Evolutionary conservation across 2,888 invertebrate species (phyloP), one percentile per base, ranked within the genome.

Genomic region (Ypsolopha scabrella): DNA sequence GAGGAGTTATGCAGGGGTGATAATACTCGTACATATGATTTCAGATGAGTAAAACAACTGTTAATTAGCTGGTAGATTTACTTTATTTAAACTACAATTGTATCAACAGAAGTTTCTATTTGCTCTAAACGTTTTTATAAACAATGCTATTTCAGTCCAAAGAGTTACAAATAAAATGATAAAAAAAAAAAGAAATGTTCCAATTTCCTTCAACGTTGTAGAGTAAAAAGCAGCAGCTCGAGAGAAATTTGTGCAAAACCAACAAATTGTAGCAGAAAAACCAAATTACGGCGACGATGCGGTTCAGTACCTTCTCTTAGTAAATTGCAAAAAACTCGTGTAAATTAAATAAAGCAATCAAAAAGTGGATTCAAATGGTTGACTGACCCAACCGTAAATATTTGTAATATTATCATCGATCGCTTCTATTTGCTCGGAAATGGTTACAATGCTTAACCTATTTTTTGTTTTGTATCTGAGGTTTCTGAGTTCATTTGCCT

Each of bases 321-420:
- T 59, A 55, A 60, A 59, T 59, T 53, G 57, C 61, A 65, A 75
- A 72, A 67, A 65, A 61, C 60, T 51, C n/a, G 58, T 60, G 68
- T 66, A 77, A 80, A 81, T 82, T 79, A 79, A 79, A 80, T 80
- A 80, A 79, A 75, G 76, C 72, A 75, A 79, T 78, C 73, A 68
- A 69, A 68, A 68, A 67, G 66, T 68, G 59, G 64, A 67, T 68
- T 71, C 70, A 63, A 65, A 72, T 71, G 75, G 64, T 71, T 59
- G 59, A 64, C 34, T 61, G 70, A 59, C 55, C 60, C 60, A 59
- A 62, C 59, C 58, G 64, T 62, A 58, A 67, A 67, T 70, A 71
- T 71, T 68, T 10, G 62, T 67, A 72, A 72, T 71, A 74, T 70
- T 70, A 64, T 57, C 63, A 62, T 33, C 13, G 41, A 35, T 35